phyloP scores from a whole-genome alignment of 2,113 vertebrate genomes.

The Rissa tridactyla region DNA sequence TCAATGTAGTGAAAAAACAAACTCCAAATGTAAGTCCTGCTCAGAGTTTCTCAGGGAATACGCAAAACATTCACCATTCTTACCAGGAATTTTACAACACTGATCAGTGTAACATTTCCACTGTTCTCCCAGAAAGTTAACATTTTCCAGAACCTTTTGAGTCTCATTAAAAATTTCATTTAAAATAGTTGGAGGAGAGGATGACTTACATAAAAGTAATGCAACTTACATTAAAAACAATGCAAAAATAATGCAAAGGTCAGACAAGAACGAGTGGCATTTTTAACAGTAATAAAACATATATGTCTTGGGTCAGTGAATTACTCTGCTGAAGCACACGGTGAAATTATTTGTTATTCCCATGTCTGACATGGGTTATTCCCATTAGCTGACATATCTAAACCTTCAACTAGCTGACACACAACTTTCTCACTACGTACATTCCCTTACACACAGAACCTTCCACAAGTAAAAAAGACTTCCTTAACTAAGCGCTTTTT shows the following conservation, averaged over 20 bases:
- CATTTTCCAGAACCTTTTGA: background rate
- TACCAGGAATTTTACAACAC: background rate
- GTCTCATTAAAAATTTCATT: background rate
- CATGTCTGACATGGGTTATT: background rate
- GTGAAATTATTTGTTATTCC: background rate
- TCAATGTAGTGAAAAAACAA: background rate
- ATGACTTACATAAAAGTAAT: background rate
- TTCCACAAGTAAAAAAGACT: background rate
- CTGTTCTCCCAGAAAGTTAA: background rate
- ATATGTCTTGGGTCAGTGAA: background rate
- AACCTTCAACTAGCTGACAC: background rate
- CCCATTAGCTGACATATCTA: background rate
- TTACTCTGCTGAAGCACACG: background rate
- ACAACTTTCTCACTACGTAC: background rate
- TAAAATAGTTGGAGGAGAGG: background rate
- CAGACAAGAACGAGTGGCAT: background rate
- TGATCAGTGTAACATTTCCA: background rate
- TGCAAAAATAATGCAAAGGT: too few relatives aligned
- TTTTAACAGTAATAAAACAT: background rate
- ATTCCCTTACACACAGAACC: background rate
- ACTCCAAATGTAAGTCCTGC: background rate
- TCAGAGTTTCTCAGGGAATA: background rate
- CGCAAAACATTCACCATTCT: background rate
- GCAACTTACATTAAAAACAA: too few relatives aligned
- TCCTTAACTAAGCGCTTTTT: background rate